Evolutionary conservation across 1,140 invertebrate genomes (phyloP), one percentile per base, ranked within the genome.

Genomic region (Melitaea cinxia): DNA sequence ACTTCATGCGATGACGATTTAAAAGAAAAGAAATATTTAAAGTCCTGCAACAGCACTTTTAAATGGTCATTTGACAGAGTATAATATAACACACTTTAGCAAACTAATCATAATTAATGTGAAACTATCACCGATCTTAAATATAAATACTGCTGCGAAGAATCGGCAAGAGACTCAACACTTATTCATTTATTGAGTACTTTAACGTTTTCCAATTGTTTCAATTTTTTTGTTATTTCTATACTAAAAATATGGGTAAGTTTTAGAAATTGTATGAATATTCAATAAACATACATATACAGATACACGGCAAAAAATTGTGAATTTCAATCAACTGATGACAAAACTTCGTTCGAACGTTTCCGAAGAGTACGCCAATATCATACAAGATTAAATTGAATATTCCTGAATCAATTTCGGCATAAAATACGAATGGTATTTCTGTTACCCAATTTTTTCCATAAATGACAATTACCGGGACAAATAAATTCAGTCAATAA

Each of bases 311-410:
- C 23, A 68, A 45, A 61, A 69, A 70, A 79, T 75, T 69, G 72
- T 57, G 56, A 62, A 57, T 73, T 73, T 79, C 70, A 73, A 77
- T 79, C 75, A 75, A 54, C 45, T 61, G 50, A 63, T 26, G 37
- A 17, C 54, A 57, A 21, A 23, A 12, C 42, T 42, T 24, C 23
- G 17, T 9, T 23, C 54, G 14, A 42, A n/a, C 14, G 14, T 42
- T 47, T 7, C 17, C 19, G 19, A 47, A 47, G 42, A 17, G 42
- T 23, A 23, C 21, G 19, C 14, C 42, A 47, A 14, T 47, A 3
- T 47, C 10, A 47, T 47, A 47, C 19, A n/a, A 47, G 42, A 47
- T 47, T 23, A 47, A 47, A 47, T 21, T 23, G 42, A 47, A 47
- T 17, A 47, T 47, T 47, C 7, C 42, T 23, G 42, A 47, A 47